phyloP scores from a whole-genome alignment of 2,888 invertebrate species.

The Euzophera pinguis region DNA sequence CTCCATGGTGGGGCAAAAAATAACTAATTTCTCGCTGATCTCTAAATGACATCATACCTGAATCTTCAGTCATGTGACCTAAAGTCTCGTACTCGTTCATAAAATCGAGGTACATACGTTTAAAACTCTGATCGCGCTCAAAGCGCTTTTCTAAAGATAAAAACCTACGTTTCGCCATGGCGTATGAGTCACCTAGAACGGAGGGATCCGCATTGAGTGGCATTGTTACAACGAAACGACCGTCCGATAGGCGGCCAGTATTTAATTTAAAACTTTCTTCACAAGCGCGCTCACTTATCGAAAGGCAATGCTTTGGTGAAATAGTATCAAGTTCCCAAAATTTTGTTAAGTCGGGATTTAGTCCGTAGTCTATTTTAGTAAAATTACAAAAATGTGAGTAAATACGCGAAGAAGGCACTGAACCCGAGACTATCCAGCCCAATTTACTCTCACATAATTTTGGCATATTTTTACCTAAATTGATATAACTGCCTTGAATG shows the following conservation, averaged over 20 bases:
- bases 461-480: neutral
- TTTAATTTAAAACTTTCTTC: neutral
- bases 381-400: neutral
- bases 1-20: neutral
- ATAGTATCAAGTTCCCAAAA: neutral
- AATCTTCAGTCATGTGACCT: neutral
- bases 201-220: neutral
- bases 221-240: neutral
- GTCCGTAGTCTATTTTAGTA: too few relatives aligned
- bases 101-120: neutral
- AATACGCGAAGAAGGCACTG: too few relatives aligned
- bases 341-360: conserved; percentile 41
- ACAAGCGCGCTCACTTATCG: neutral
- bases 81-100: neutral
- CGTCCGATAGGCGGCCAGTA: neutral
- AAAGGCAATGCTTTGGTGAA: neutral
- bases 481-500: neutral
- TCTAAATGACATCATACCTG: too few relatives aligned
- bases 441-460: neutral
- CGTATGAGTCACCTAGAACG: neutral
- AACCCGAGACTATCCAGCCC: neutral
- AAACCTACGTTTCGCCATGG: neutral
- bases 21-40: neutral
- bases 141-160: neutral
- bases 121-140: neutral